Conservation (phyloP, 1,140 invertebrate species). For the Anoplolepis gracilipes region DNA sequence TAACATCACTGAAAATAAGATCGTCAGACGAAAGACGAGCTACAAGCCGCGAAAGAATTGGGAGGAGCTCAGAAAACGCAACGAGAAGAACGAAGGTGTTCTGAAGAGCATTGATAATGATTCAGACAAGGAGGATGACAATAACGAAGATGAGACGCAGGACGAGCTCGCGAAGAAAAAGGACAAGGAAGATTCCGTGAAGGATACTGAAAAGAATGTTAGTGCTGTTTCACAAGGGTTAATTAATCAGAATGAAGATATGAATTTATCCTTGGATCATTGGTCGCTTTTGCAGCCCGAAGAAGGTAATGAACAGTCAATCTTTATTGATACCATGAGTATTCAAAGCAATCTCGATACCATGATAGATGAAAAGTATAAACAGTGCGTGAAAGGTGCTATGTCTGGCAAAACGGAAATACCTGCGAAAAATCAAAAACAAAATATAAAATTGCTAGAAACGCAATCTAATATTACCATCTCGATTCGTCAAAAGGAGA, state of each 20-base stretch:
- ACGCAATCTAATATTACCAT: neutral
- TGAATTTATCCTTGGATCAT: constrained; percentile 25
- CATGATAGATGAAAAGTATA: constrained; percentile 83
- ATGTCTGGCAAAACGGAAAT: constrained; percentile 56
- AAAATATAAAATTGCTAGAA: constrained; percentile 26
- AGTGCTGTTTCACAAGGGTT: neutral
- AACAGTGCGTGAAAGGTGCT: constrained; percentile 81
- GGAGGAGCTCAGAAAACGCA: constrained; percentile 83
- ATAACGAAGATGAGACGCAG: constrained; percentile 71
- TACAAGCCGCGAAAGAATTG: constrained; percentile 84
- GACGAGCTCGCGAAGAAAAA: neutral
- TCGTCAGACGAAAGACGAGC: constrained; percentile 84
- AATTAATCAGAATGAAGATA: constrained; percentile 5
- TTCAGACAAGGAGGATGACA: constrained; percentile 82
- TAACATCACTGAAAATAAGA: constrained; percentile 85
- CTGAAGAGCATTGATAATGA: constrained; percentile 79
- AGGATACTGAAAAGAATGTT: neutral
- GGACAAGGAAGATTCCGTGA: neutral
- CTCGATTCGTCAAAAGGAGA: constrained; percentile 69
- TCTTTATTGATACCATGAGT: constrained; percentile 64
- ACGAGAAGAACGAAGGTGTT: constrained; percentile 83
- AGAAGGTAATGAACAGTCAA: constrained; percentile 54
- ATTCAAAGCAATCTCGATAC: constrained; percentile 73
- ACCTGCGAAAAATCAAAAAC: neutral
- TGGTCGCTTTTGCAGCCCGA: constrained; percentile 71